phyloP scores from a whole-genome alignment of 1,140 invertebrate species.

The Ostrea denselamellosa region DNA sequence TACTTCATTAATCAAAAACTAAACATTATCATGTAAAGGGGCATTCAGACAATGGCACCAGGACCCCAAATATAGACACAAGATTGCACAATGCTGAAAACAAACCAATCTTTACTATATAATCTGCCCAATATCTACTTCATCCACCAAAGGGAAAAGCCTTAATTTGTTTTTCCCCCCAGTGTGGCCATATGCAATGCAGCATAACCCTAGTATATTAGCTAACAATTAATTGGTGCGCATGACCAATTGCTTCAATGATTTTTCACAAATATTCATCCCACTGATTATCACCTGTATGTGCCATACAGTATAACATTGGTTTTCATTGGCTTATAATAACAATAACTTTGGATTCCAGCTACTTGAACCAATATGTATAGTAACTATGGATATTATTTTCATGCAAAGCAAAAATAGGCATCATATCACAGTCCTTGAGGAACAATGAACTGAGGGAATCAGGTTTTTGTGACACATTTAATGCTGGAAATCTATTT shows the following conservation, averaged over 20 bases:
- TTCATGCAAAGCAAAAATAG: not conserved
- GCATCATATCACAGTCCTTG: not conserved
- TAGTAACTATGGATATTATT: slow-evolving; percentile 18
- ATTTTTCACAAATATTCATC: slow-evolving; percentile 29
- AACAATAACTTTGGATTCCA: not conserved
- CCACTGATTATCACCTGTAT: slow-evolving; percentile 15
- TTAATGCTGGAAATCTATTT: not conserved
- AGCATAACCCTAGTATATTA: not conserved
- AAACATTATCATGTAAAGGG: not conserved
- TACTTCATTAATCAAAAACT: not conserved
- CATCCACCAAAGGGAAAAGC: not conserved
- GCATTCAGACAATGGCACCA: not conserved
- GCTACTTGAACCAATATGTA: not conserved
- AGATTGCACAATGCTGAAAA: not conserved
- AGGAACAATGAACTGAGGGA: not conserved
- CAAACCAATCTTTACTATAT: not conserved
- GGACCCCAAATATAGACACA: not conserved
- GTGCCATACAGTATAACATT: not conserved
- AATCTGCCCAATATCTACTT: not conserved
- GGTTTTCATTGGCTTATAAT: not conserved
- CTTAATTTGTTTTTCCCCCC: not conserved
- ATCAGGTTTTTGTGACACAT: not conserved
- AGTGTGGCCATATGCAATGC: not conserved
- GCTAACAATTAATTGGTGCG: slow-evolving; percentile 24
- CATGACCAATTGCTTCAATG: slow-evolving; percentile 25